Evolutionary conservation across 2,797 vertebrate genomes (phyloP).

Genomic region (Sebastes reedi): DNA sequence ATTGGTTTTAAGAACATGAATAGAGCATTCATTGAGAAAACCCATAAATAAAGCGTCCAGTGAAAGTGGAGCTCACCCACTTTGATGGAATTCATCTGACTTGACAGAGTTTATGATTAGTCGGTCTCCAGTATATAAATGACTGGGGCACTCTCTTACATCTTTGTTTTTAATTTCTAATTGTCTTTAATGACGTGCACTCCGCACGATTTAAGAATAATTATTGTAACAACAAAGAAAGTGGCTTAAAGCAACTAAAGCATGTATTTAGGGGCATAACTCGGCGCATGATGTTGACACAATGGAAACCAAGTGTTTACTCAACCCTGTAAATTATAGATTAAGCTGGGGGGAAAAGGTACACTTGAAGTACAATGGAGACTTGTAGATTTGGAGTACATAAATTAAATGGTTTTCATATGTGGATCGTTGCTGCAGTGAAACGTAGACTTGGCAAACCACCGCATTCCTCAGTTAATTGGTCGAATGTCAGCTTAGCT

Average conservation of each 20-base stretch:
- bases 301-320: conserved; percentile 66
- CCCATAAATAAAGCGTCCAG: conserved; percentile 34
- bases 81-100: conserved; percentile 28
- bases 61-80: conserved; percentile 24
- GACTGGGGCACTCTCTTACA: conserved; percentile 7
- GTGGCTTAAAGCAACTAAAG: conserved; percentile 48
- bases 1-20: conserved; percentile 55
- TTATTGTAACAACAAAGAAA: conserved; percentile 58
- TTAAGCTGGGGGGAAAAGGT: conserved; percentile 32
- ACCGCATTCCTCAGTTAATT: conserved; percentile 65
- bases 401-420: conserved; percentile 74
- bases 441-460: conserved; percentile 53
- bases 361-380: conserved; percentile 55
- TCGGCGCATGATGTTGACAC: conserved; percentile 62
- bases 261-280: conserved; percentile 60
- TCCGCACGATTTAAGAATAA: conserved; percentile 58
- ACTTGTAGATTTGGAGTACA: conserved; percentile 58
- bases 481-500: conserved; percentile 64
- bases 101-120: conserved; percentile 28
- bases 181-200: conserved; percentile 53
- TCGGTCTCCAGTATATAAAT: conserved; percentile 12
- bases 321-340: conserved; percentile 63
- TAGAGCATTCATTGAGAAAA: conserved; percentile 46
- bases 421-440: conserved; percentile 56
- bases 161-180: conserved; percentile 60